phyloP scores from a whole-genome alignment of 30 jellyfish, hydroid and myxozoan genomes.

The Hydractinia symbiolongicarpus region DNA sequence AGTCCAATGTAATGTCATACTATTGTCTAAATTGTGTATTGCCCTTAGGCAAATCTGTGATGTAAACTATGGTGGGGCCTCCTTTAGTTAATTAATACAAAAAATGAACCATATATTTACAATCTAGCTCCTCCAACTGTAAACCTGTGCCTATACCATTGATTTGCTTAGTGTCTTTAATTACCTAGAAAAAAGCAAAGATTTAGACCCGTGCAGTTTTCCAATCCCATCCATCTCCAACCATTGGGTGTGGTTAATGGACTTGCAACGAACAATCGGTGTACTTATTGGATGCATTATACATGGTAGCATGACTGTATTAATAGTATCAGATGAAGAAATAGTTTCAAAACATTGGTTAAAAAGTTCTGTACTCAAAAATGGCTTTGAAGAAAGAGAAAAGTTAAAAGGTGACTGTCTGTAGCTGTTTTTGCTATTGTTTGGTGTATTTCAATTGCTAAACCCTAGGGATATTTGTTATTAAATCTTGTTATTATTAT shows the following conservation, averaged over 20 bases:
- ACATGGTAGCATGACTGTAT: slow-evolving; percentile 37
- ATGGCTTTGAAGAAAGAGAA: slow-evolving; percentile 48
- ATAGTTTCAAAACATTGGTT: slow-evolving; percentile 41
- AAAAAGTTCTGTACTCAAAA: slow-evolving; percentile 34
- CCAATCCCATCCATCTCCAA: slow-evolving; percentile 48
- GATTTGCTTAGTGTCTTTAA: background rate
- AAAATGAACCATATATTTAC: too few relatives aligned
- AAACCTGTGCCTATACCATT: too few relatives aligned
- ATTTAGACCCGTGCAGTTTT: slow-evolving; percentile 44
- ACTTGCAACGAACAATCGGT: slow-evolving; percentile 50
- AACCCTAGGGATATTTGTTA: too few relatives aligned
- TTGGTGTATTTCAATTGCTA: too few relatives aligned
- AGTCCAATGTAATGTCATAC: too few relatives aligned
- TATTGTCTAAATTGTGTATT: too few relatives aligned
- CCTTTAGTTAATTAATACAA: too few relatives aligned
- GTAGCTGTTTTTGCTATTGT: background rate
- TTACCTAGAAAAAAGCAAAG: slow-evolving; percentile 32
- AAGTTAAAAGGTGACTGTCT: slow-evolving; percentile 16
- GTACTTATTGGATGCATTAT: slow-evolving; percentile 56
- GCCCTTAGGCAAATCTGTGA: too few relatives aligned
- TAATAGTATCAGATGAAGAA: slow-evolving; percentile 36
- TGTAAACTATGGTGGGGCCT: too few relatives aligned
- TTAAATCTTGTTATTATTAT: too few relatives aligned
- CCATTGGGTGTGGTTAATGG: slow-evolving; percentile 71
- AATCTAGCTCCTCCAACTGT: too few relatives aligned